Evolutionary conservation across 2,113 vertebrate species (phyloP), one percentile per base, ranked within the genome.

Genomic region (Crotophaga sulcirostris): DNA sequence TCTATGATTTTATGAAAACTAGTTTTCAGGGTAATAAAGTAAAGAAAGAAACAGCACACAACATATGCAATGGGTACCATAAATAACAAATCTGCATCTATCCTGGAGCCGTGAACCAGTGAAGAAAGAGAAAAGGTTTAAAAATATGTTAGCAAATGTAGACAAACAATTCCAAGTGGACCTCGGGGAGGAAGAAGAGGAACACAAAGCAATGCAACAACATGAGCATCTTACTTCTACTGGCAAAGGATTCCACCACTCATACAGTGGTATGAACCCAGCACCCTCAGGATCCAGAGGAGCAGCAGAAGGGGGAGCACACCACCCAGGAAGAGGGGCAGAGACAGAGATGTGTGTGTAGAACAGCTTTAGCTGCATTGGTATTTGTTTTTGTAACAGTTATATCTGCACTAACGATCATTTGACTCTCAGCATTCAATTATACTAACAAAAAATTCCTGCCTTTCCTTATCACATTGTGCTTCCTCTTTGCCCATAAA

Each of bases 201-300:
- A 29, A 81, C 77, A 64, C 10, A 47, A 38, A 45, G 6, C 38
- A 73, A 36, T 7, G n/a, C 18, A n/a, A 69, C 42, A 28, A 3
- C 6, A 14, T 1, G 4, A 56, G 29, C 19, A 40, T 54, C 62
- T 23, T 28, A 21, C 9, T 59, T 23, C 36, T 75, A 33, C 66
- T 31, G 29, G 21, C 42, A 34, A 44, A 54, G n/a, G 19, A 56
- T 34, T 82, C 28, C 16, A 59, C 44, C 28, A 11, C 12, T 36
- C n/a, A 69, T 81, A 20, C 33, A 20, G 5, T 1, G 0, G 20
- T 63, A 2, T 5, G 14, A 26, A 40, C 10, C 2, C 7, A 36
- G 10, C 12, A 15, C 12, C 0, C 0, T 9, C 10, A 45, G 25
- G 40, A 69, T 5, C 18, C 34, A 20, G 5, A 36, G 40, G 10